These are phyloP conservation scores for Bombus impatiens DNA, from an alignment of 1,140 invertebrate genomes.

Conservation along the genomic window DNA sequence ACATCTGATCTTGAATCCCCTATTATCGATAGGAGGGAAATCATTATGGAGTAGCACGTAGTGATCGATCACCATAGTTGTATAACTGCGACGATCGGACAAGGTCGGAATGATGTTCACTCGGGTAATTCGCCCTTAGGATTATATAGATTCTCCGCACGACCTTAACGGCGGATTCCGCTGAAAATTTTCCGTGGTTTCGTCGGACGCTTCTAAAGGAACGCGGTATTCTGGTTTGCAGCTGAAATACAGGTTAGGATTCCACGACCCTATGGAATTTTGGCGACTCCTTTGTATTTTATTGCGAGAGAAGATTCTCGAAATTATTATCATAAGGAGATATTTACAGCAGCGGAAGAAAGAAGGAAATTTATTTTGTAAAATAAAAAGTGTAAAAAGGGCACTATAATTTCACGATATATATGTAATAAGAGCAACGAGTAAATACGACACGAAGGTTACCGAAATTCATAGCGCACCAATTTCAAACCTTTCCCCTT, in stretches of 20 bases:
- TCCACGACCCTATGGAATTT: not conserved
- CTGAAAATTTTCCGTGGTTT: conserved; percentile 10
- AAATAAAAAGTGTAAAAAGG: too few species aligned
- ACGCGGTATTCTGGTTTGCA: not conserved
- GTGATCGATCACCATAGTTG: conserved; percentile 25
- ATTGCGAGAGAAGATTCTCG: too few species aligned
- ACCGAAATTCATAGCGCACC: too few species aligned
- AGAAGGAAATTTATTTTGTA: too few species aligned
- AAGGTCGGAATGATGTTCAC: conserved; percentile 20
- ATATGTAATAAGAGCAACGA: too few species aligned
- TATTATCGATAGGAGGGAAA: not conserved
- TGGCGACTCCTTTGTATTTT: not conserved
- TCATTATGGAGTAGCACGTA: not conserved
- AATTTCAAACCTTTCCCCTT: too few species aligned
- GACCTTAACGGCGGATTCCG: conserved; percentile 11
- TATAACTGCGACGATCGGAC: not conserved
- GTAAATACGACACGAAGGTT: too few species aligned
- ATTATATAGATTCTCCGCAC: conserved; percentile 8
- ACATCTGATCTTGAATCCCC: not conserved
- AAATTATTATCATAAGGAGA: too few species aligned
- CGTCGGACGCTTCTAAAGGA: not conserved
- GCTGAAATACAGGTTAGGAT: not conserved
- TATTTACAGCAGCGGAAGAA: not conserved
- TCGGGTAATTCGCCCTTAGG: conserved; percentile 11
- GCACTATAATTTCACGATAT: too few species aligned